Base-by-base conservation (phyloP, 2,888 invertebrate species). In the Tortricodes alternella region DNA sequence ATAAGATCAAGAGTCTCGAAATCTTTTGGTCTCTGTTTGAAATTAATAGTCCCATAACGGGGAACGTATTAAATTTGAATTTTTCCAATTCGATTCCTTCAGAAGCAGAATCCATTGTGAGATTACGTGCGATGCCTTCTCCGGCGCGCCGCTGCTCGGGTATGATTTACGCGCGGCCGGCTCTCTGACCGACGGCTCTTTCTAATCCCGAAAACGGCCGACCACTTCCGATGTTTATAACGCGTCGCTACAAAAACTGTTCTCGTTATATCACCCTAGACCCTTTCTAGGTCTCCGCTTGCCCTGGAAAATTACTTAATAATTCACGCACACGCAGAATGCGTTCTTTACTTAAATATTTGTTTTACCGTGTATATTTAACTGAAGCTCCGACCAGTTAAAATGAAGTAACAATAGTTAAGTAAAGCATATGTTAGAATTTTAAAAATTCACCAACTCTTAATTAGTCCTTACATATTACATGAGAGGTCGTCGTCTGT, bases 21-120 rank as follows among this genome's bases (percentile, higher is more conserved):
- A 34, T 34, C 13, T 13, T 11, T n/a, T 11, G 34, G 39, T 58
- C 46, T 29, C 2, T n/a, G 24, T 18, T 56, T 37, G 29, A 38
- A 56, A 56, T 56, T 56, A 44, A 56, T 50, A 35, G 38, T 9
- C 6, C 21, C 19, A n/a, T n/a, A 43, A 23, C 49, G 34, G 43
- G 50, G 24, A 24, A 56, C 37, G 44, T 56, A 49, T 56, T 56
- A 50, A 50, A 56, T 56, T 56, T 56, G 49, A 56, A 56, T 56
- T 50, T 56, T 50, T 56, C 56, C 56, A 49, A 56, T 56, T 56
- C 43, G 49, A 50, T 56, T 50, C 44, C 49, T 55, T 32, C 55
- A 43, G 35, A 55, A 55, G 43, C 48, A 29, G 37, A 37, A 43
- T 56, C 37, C 56, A 29, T 49, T 49, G 49, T 23, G 35, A 21